phyloP scores from a whole-genome alignment of 2,888 invertebrate species.

The Tribolium freemani region DNA sequence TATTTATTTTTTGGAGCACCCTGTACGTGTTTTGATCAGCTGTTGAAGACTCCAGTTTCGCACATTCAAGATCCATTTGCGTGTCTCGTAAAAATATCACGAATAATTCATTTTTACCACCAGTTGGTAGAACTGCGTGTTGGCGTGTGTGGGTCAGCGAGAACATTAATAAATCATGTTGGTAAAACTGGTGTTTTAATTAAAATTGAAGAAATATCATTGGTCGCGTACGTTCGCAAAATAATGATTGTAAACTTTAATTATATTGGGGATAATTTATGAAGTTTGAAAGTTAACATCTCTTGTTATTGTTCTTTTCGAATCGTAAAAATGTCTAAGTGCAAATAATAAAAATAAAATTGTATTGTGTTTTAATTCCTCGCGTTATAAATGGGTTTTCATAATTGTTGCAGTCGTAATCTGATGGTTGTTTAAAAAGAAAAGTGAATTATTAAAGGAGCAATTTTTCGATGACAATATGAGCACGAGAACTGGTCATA shows the following conservation, averaged over 20 bases:
- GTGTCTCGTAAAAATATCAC: constrained; percentile 26
- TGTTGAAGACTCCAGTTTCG: constrained; percentile 4
- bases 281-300: constrained; percentile 37
- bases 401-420: constrained; percentile 6
- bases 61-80: constrained; percentile 9
- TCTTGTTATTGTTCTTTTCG: constrained; percentile 34
- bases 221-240: constrained; percentile 47
- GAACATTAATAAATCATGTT: constrained; percentile 51
- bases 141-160: constrained; percentile 54
- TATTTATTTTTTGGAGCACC: too few relatives aligned
- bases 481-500: constrained; percentile 21
- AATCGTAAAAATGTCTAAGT: constrained; percentile 35
- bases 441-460: constrained; percentile 25
- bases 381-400: constrained; percentile 10
- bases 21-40: neutral
- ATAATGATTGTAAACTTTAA: constrained; percentile 50
- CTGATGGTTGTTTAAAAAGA: constrained; percentile 9
- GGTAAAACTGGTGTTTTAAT: constrained; percentile 52
- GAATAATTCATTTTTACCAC: constrained; percentile 49
- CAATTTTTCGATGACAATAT: constrained; percentile 34
- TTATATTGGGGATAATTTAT: constrained; percentile 47
- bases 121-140: constrained; percentile 51
- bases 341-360: constrained; percentile 16
- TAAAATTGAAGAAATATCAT: constrained; percentile 50
- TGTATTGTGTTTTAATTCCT: constrained; percentile 21